Conservation (phyloP, 2,113 vertebrate species). For the Cryptotis parvus region DNA sequence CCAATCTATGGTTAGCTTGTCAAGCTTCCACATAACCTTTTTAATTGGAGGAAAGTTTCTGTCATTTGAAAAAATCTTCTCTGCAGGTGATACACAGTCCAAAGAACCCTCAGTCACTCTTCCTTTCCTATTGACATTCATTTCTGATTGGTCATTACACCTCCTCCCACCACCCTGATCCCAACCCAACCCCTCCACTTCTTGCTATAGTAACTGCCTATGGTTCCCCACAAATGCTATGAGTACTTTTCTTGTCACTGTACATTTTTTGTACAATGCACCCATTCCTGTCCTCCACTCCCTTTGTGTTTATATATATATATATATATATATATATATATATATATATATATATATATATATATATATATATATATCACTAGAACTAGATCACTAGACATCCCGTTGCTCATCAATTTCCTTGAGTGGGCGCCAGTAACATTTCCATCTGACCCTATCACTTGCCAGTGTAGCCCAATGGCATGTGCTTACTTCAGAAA, state of each 20-base stretch:
- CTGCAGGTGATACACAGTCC: neutral
- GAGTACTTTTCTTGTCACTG: neutral
- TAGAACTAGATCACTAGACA: too few species aligned
- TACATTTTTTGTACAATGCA: neutral
- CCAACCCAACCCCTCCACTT: neutral
- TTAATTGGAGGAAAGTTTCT: neutral
- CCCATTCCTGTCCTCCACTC: neutral
- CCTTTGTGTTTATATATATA: too few species aligned
- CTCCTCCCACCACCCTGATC: neutral
- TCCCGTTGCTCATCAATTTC: too few species aligned
- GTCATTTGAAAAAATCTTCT: neutral
- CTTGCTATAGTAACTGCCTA: neutral
- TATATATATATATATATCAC: too few species aligned
- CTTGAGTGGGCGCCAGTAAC: too few species aligned
- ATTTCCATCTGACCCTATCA: too few species aligned
- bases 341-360: too few species aligned
- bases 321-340: too few species aligned
- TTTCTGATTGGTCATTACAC: too few species aligned
- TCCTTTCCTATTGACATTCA: too few species aligned
- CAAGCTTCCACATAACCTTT: neutral
- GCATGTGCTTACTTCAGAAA: too few species aligned
- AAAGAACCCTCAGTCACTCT: neutral
- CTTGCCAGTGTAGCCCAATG: too few species aligned
- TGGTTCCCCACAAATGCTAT: neutral
- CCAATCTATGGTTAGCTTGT: fast-evolving